Evolutionary conservation across 2,888 invertebrate genomes (phyloP).

Genomic region (Campopleginae sp.): DNA sequence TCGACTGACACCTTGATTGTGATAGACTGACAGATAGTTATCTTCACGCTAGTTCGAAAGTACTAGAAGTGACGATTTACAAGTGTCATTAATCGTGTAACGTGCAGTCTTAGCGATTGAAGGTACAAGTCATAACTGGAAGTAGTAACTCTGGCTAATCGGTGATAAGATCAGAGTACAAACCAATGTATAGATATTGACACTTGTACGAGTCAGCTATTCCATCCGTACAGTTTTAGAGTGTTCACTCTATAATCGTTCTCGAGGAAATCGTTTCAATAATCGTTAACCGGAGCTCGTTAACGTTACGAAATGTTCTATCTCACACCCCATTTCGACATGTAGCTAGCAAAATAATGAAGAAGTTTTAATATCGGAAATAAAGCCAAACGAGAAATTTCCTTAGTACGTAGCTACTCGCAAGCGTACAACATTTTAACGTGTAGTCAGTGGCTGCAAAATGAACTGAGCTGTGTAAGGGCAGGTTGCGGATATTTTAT

Average conservation of each 20-base stretch:
- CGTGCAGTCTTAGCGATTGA: constrained; percentile 17
- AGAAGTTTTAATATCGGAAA: constrained; percentile 3
- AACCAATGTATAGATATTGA: constrained; percentile 14
- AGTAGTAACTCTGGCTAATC: constrained; percentile 55
- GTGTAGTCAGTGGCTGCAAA: constrained; percentile 1
- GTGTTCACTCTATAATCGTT: constrained; percentile 37
- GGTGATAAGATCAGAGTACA: constrained; percentile 49
- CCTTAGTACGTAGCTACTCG: constrained; percentile 6
- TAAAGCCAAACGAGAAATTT: constrained; percentile 39
- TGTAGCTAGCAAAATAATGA: constrained; percentile 3
- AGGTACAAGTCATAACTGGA: constrained; percentile 52
- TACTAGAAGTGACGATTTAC: constrained; percentile 38
- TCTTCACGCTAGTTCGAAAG: constrained; percentile 37
- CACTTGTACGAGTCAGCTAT: constrained; percentile 20
- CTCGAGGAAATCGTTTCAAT: constrained; percentile 55
- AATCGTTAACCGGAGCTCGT: constrained; percentile 49
- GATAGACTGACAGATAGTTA: constrained; percentile 18
- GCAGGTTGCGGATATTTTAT: constrained; percentile 33
- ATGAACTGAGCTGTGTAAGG: constrained; percentile 10
- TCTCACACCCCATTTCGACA: constrained; percentile 32
- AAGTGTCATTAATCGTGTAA: constrained; percentile 55
- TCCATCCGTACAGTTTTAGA: constrained; percentile 35
- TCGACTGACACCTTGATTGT: neutral
- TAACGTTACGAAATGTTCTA: constrained; percentile 35
- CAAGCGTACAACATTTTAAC: constrained; percentile 22